A percentile compares a stretch with the other conserved stretches of the same genome.
Conservation (phyloP, 2,797 vertebrate genomes). For the Rhynchotus rufescens region DNA sequence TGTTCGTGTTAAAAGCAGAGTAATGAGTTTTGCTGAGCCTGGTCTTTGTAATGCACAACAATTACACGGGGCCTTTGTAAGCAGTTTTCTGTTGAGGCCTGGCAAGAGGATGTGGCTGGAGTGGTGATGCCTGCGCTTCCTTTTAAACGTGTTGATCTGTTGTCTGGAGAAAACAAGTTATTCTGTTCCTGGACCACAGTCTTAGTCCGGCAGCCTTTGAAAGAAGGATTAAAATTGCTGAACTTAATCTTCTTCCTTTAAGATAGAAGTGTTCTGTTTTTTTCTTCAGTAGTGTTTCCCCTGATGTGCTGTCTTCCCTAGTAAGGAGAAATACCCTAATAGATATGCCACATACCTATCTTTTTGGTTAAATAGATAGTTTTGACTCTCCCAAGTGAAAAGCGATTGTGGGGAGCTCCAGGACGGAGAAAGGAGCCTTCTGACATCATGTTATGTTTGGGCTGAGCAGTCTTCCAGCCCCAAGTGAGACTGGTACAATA, state of each 20-base stretch:
- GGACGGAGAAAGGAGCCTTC: neutral
- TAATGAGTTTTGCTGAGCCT: conserved; percentile 37
- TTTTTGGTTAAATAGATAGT: neutral
- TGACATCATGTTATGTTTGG: neutral
- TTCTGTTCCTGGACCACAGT: neutral
- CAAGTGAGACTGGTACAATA: neutral
- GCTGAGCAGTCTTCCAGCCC: neutral
- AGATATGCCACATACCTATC: neutral
- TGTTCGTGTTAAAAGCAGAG: neutral
- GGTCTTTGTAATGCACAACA: neutral
- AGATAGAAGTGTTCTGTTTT: neutral
- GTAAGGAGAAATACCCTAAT: neutral
- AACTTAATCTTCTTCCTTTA: neutral
- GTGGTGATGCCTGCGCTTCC: conserved; percentile 8
- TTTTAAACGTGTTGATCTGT: neutral
- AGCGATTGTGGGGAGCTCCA: neutral
- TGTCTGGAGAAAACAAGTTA: conserved; percentile 8
- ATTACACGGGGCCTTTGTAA: neutral
- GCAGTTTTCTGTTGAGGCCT: conserved; percentile 42
- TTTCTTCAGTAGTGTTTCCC: neutral
- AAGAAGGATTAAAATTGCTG: neutral
- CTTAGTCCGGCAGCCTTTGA: neutral
- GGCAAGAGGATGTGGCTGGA: conserved; percentile 51
- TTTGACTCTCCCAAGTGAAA: neutral
- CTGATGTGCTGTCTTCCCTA: neutral